Percentiles rank a stretch among this genome's conserved stretches.
Evolutionary conservation across 1,140 invertebrate species (phyloP).

Genomic region (Caenorhabditis inopinata): DNA sequence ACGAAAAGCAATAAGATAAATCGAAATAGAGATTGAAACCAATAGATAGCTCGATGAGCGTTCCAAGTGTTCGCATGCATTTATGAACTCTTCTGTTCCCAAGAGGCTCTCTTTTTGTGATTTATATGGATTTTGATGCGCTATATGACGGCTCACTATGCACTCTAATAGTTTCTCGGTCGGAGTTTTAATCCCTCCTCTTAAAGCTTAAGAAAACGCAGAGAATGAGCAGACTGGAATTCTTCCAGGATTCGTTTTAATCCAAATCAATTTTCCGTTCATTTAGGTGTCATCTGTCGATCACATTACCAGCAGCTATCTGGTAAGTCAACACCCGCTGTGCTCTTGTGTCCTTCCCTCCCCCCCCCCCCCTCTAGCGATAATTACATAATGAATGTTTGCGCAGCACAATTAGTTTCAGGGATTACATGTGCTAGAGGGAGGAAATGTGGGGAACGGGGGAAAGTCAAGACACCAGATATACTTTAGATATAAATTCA

Average conservation of each 20-base stretch:
- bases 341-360: neutral
- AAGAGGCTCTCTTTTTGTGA: conserved; percentile 4
- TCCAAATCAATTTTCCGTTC: conserved; percentile 6
- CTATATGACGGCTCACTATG: too few species aligned
- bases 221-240: too few species aligned
- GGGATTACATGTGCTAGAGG: neutral
- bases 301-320: conserved; percentile 13
- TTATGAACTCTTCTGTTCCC: conserved; percentile 19
- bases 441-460: neutral
- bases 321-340: conserved; percentile 19
- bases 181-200: too few species aligned
- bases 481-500: neutral
- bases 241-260: neutral
- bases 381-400: conserved; percentile 35
- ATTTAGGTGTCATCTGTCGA: conserved; percentile 29
- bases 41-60: neutral
- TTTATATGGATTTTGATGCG: conserved; percentile 32
- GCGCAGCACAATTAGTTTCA: conserved; percentile 26
- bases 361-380: neutral
- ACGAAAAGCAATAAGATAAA: conserved; percentile 31
- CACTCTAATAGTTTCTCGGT: too few species aligned
- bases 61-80: neutral
- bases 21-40: neutral
- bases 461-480: neutral
- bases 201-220: too few species aligned